phyloP scores from a whole-genome alignment of 2,113 vertebrate genomes.

The Coturnix japonica region DNA sequence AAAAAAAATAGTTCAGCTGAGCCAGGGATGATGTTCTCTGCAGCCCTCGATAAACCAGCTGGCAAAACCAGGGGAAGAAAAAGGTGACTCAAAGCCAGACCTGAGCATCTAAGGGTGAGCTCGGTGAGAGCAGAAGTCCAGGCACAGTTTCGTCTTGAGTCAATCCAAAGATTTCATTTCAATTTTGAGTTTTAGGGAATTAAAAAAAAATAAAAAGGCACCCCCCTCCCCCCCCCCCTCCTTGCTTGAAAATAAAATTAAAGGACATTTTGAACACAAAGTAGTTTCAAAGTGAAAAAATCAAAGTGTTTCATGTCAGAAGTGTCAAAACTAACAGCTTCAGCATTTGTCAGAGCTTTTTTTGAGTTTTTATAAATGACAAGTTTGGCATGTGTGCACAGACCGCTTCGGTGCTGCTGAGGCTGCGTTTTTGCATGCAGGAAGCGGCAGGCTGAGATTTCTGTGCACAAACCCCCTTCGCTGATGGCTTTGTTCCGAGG shows the following conservation, averaged over 20 bases:
- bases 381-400: constrained; percentile 70
- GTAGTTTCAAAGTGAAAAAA: constrained; percentile 73
- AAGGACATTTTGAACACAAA: constrained; percentile 75
- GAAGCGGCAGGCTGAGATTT: not conserved
- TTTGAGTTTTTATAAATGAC: constrained; percentile 74
- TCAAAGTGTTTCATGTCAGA: constrained; percentile 75
- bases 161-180: constrained; percentile 42
- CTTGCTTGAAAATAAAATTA: constrained; percentile 73
- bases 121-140: constrained; percentile 26
- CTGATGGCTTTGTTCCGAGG: not conserved
- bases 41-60: constrained; percentile 22
- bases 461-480: not conserved
- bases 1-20: not conserved
- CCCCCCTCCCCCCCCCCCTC: not conserved
- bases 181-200: constrained; percentile 44
- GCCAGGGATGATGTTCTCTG: not conserved
- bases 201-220: constrained; percentile 27
- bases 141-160: constrained; percentile 52
- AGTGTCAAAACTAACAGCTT: constrained; percentile 77
- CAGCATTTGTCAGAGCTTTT: constrained; percentile 74
- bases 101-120: not conserved
- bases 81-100: constrained; percentile 10
- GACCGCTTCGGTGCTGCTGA: constrained; percentile 70
- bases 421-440: constrained; percentile 64
- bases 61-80: not conserved